Evolutionary conservation across 2,888 invertebrate genomes (phyloP).

Genomic region (Teinopalpus imperialis): DNA sequence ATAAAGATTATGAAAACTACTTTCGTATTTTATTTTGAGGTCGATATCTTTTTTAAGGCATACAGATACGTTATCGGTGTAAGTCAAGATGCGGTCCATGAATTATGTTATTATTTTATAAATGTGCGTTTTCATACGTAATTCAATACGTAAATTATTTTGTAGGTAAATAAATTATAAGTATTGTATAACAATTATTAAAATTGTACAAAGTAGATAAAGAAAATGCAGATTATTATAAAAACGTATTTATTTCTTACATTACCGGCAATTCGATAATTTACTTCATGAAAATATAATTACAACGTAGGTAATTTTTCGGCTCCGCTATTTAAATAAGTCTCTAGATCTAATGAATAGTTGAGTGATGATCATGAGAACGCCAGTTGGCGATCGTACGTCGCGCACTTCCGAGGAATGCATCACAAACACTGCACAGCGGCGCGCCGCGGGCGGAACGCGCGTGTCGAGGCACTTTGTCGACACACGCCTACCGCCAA

Average conservation of each 20-base stretch:
- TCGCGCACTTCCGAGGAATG: conserved; percentile 46
- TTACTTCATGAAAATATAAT: conserved; percentile 74
- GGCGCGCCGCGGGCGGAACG: conserved; percentile 55
- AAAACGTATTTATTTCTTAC: conserved; percentile 73
- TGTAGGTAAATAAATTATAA: too few relatives aligned
- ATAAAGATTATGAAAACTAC: too few relatives aligned
- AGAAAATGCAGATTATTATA: conserved; percentile 45
- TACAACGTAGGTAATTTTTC: conserved; percentile 73
- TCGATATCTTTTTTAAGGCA: too few relatives aligned
- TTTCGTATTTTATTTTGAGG: background rate
- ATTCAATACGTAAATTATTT: too few relatives aligned
- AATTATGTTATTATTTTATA: too few relatives aligned
- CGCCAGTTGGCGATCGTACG: conserved; percentile 41
- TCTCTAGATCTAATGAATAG: conserved; percentile 73
- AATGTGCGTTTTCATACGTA: too few relatives aligned
- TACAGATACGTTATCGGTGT: too few relatives aligned
- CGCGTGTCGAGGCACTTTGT: conserved; percentile 73
- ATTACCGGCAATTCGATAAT: conserved; percentile 79
- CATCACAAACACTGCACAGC: conserved; percentile 40
- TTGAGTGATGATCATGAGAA: conserved; percentile 47
- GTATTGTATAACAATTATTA: too few relatives aligned
- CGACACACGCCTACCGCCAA: conserved; percentile 76
- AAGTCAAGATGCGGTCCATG: too few relatives aligned
- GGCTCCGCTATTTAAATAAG: conserved; percentile 74
- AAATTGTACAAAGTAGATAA: conserved; percentile 22